Base-by-base conservation (phyloP, 2,888 invertebrate genomes). In the Megamerina dolium region DNA sequence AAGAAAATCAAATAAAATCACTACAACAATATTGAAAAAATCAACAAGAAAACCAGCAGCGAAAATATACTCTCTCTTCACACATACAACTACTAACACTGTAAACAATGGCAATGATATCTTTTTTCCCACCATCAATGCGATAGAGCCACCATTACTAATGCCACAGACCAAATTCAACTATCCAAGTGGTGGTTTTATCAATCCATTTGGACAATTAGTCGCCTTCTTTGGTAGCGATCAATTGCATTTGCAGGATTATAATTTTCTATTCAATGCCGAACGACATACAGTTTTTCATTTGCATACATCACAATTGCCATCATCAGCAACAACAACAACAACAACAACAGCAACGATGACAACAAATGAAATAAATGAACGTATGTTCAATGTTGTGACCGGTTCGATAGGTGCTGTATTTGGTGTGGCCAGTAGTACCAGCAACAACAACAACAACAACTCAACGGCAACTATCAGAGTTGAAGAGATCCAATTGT, bases 201-300 rank as follows among this genome's bases (percentile, higher is more conserved):
- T 34, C 34, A 47, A 47, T 46, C 46, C 46, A 23, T 41, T 43
- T 41, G 40, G 39, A 26, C 46, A 34, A 38, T 37, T 42, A 46
- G 46, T 33, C 35, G 41, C 42, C 31, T 38, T 46, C 31, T 42
- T 46, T 31, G 46, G 46, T 36, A 41, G 23, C 33, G 41, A 45
- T 31, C 40, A 45, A 41, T 38, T 46, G 38, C 37, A 41, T 35
- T 29, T 46, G 37, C 35, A 46, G 29, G 56, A 64, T 55, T 66
- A 64, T 53, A 57, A 58, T 55, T 57, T 64, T 37, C 53, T 67
- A 13, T 65, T 60, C 49, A 61, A 61, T 54, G 63, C 66, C 51
- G 67, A 64, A 35, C 58, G 56, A 4, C 61, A 65, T 44, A 65
- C 66, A 30, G 59, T 58, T 34, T 65, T 65, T 43, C 59, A 59